Evolutionary conservation across 37 sponge, comb jelly and placozoan genomes (phyloP).

Genomic region (Aplysina aerophoba): DNA sequence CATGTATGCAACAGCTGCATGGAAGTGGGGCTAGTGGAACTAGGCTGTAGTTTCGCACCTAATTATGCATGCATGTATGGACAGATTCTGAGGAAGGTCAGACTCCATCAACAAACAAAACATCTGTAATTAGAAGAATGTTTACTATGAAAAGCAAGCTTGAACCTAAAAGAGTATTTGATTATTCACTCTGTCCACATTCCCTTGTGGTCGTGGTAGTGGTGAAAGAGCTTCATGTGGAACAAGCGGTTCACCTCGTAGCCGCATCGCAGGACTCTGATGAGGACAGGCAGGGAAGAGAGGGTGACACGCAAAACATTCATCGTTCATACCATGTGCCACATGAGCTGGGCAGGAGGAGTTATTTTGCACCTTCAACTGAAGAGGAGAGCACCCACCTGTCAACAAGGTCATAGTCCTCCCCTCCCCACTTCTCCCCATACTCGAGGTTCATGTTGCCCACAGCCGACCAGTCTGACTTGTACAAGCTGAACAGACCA

Average conservation of each 20-base stretch:
- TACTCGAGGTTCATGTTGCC: constrained; percentile 34
- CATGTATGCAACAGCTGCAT: too few relatives aligned
- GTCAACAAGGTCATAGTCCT: constrained; percentile 24
- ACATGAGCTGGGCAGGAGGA: too few relatives aligned
- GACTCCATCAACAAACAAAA: too few relatives aligned
- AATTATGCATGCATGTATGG: too few relatives aligned
- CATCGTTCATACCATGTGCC: too few relatives aligned
- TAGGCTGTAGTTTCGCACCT: too few relatives aligned
- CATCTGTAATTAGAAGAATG: too few relatives aligned
- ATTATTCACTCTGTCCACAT: constrained; percentile 29
- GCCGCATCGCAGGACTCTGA: neutral
- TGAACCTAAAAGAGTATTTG: too few relatives aligned
- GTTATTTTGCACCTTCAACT: too few relatives aligned
- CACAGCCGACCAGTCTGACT: constrained; percentile 14
- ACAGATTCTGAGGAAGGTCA: too few relatives aligned
- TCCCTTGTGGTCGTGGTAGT: constrained; percentile 28
- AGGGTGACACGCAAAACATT: neutral
- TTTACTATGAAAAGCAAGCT: too few relatives aligned
- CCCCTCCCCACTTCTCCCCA: constrained; percentile 26
- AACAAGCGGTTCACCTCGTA: constrained; percentile 30
- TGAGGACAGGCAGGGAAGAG: neutral
- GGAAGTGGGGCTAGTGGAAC: too few relatives aligned
- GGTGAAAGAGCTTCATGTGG: constrained; percentile 31
- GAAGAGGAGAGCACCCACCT: neutral
- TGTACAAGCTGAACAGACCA: constrained; percentile 18